phyloP scores from a whole-genome alignment of 2,797 vertebrate species.

The Garrulus glandarius region DNA sequence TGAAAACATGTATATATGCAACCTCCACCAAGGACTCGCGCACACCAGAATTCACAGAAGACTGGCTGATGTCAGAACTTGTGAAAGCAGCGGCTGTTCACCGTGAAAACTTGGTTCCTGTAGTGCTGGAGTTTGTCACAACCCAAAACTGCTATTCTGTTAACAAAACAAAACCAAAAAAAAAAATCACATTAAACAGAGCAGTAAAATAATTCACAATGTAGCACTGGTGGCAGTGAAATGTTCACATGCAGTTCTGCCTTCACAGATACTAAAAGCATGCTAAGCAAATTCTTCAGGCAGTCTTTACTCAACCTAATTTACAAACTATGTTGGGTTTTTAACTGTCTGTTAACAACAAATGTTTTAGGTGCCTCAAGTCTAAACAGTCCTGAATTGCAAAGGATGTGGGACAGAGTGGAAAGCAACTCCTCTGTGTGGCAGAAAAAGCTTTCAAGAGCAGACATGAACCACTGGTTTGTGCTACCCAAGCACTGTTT shows the following conservation, averaged over 20 bases:
- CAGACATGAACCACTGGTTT: not conserved
- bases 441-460: not conserved
- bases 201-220: not conserved
- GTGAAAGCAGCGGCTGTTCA: not conserved
- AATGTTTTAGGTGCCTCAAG: not conserved
- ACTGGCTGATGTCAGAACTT: slow-evolving; percentile 16
- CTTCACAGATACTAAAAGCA: not conserved
- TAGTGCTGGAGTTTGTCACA: not conserved
- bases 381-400: not conserved
- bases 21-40: slow-evolving; percentile 65
- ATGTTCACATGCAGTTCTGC: not conserved
- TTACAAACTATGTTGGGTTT: not conserved
- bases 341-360: not conserved
- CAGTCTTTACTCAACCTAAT: not conserved
- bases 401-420: not conserved
- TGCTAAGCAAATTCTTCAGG: not conserved
- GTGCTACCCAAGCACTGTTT: not conserved
- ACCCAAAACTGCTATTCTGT: slow-evolving; percentile 38
- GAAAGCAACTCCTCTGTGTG: not conserved
- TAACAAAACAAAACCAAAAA: not conserved
- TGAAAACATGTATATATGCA: slow-evolving; percentile 89
- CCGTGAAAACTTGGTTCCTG: not conserved
- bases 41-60: slow-evolving; percentile 41
- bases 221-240: not conserved
- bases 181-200: not conserved